These are phyloP conservation scores for Rhadinocentrus ornatus DNA, from an alignment of 2,797 vertebrate species.

Conservation along the genomic window DNA sequence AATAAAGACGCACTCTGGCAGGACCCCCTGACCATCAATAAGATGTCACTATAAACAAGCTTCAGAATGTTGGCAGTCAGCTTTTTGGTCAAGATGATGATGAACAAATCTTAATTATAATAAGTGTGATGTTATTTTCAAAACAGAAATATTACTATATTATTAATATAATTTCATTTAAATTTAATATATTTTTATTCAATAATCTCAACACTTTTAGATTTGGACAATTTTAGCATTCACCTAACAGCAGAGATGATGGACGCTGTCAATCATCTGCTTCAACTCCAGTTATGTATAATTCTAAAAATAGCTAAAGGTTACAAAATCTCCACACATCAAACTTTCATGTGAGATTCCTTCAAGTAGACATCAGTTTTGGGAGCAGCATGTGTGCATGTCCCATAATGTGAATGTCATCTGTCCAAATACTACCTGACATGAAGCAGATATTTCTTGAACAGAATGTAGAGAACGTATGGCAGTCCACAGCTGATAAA, in stretches of 20 bases:
- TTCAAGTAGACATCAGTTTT: conserved; percentile 45
- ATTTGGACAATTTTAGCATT: conserved; percentile 18
- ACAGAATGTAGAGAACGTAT: conserved; percentile 43
- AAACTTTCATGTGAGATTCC: conserved; percentile 54
- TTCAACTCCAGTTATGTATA: conserved; percentile 20
- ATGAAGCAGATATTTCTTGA: conserved; percentile 55
- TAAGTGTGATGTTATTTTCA: conserved; percentile 29
- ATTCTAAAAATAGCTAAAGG: conserved; percentile 35
- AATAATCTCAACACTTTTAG: not conserved
- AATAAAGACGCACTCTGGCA: conserved; percentile 80
- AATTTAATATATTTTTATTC: not conserved
- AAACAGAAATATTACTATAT: conserved; percentile 11
- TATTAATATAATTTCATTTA: conserved; percentile 2
- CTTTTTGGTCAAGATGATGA: conserved; percentile 80
- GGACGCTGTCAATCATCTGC: conserved; percentile 10
- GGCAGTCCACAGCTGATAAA: conserved; percentile 56
- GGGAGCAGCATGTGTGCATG: conserved; percentile 51
- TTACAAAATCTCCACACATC: conserved; percentile 45
- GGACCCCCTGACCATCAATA: conserved; percentile 76
- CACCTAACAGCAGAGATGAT: conserved; percentile 6
- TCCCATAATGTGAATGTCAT: conserved; percentile 61
- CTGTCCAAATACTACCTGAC: conserved; percentile 66
- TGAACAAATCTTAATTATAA: conserved; percentile 37
- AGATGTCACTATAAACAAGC: conserved; percentile 83
- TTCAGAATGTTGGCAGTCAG: conserved; percentile 80